Base-by-base conservation (phyloP, 2,113 vertebrate genomes). In the Rhinopomastus cyanomelas region DNA sequence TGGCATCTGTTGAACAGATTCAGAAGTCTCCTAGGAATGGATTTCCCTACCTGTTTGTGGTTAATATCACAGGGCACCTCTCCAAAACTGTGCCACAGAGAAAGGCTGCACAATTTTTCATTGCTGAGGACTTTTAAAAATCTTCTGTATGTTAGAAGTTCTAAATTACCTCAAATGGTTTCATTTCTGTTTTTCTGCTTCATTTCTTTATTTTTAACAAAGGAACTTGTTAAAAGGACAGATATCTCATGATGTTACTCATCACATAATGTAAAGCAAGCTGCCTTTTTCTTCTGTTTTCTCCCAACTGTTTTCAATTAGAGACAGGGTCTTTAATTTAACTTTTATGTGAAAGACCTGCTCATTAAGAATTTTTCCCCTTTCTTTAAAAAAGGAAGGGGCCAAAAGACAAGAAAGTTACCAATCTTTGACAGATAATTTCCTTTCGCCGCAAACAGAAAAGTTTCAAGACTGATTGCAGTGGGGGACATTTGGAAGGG, bases 401-500 rank as follows among this genome's bases (percentile, higher is more conserved):
- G 69, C 6, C 29, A 80, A 53, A 12, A 49, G 72, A 69, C 51
- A 52, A 1, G 51, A 52, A 1, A 30, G 6, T 25, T 30, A n/a
- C 25, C 0, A 9, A 57, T 72, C 83, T 81, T 32, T 59, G 37
- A 61, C 15, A 49, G 69, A 29, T 66, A 18, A 66, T 49, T 76
- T 62, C 15, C 9, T 65, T 10, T 8, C 8, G 14, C 12, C 10
- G 26, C 12, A 17, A 46, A 12, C 4, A 29, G 65, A 94, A 91
- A 87, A 37, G 22, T 75, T 92, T 75, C 84, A 86, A 88, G 90
- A 90, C 34, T 72, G 18, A 18, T 62, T 69, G 30, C 42, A 90
- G 71, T 42, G 86, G 51, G 48, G 85, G 19, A 3, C 75, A 59
- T 9, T 68, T 29, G 74, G 57, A 64, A 89, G 74, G 16, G 17